A percentile compares a stretch with the other conserved stretches of the same genome.
Evolutionary conservation across 2,888 invertebrate species (phyloP).

Genomic region (Congeria kusceri): DNA sequence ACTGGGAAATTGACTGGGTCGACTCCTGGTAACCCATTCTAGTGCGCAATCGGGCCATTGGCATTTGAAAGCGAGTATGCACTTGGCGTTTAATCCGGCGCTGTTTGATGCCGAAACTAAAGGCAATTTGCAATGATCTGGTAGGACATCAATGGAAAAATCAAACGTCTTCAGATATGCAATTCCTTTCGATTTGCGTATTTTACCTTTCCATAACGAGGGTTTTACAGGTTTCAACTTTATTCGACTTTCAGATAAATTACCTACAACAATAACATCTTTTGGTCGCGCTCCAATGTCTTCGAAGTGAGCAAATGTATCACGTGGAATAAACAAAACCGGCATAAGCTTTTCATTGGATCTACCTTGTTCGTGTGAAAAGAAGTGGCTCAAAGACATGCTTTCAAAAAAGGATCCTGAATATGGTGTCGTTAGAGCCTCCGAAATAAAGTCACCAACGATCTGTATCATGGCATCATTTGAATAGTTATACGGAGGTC

Average conservation of each 20-base stretch:
- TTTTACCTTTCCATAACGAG: not conserved
- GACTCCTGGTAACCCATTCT: constrained; percentile 11
- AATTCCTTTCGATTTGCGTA: not conserved
- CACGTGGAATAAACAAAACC: not conserved
- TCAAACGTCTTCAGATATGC: not conserved
- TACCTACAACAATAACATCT: not conserved
- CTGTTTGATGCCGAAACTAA: not conserved
- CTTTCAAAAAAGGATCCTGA: too few species aligned
- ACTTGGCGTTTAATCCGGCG: too few species aligned
- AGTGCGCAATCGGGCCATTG: constrained; percentile 15
- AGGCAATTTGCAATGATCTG: not conserved
- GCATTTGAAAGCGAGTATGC: constrained; percentile 21
- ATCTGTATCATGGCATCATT: too few species aligned
- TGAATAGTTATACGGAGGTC: too few species aligned
- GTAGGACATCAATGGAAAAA: not conserved
- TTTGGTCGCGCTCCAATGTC: not conserved
- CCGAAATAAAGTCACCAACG: too few species aligned
- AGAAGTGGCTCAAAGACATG: too few species aligned
- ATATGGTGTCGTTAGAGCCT: too few species aligned
- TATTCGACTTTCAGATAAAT: not conserved
- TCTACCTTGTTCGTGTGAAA: too few species aligned
- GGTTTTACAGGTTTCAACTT: not conserved
- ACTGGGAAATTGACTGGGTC: constrained; percentile 2
- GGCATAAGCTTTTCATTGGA: too few species aligned
- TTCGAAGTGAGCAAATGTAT: not conserved